A percentile compares a stretch with the other conserved stretches of the same genome.
Conservation (phyloP, 1,140 invertebrate genomes). For the Atta cephalotes region DNA sequence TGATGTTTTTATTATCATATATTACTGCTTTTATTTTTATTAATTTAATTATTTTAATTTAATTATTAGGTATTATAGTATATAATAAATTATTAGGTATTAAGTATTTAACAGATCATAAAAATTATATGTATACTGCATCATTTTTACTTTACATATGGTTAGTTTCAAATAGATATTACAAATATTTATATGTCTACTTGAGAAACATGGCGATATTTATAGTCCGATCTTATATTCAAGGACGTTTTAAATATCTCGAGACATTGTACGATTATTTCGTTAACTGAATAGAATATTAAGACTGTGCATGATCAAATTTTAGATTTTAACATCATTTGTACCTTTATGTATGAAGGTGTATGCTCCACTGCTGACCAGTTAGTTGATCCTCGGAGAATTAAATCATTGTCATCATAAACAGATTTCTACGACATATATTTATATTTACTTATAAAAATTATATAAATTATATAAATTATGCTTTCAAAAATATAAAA, state of each 20-base stretch:
- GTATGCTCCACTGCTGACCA: slow-evolving; percentile 71
- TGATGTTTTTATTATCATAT: background rate
- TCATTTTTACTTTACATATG: no score
- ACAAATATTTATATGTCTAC: background rate
- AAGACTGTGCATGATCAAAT: no score
- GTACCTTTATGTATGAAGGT: slow-evolving; percentile 66
- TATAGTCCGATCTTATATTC: no score
- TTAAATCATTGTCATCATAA: slow-evolving; percentile 16
- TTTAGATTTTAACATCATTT: background rate
- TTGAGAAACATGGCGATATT: background rate
- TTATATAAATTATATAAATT: background rate
- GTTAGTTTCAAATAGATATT: background rate
- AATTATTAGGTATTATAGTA: no score
- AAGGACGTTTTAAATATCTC: no score
- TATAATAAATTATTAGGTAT: no score
- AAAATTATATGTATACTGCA: background rate
- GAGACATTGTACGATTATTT: no score
- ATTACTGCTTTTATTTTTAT: background rate
- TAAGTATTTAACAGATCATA: background rate
- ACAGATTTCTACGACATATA: slow-evolving; percentile 16
- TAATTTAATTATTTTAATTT: no score
- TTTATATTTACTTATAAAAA: background rate
- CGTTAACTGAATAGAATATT: no score
- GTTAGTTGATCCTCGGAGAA: slow-evolving; percentile 68
- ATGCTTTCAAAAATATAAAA: background rate